phyloP scores from a whole-genome alignment of 2,797 vertebrate genomes.

The Myotis planiceps region DNA sequence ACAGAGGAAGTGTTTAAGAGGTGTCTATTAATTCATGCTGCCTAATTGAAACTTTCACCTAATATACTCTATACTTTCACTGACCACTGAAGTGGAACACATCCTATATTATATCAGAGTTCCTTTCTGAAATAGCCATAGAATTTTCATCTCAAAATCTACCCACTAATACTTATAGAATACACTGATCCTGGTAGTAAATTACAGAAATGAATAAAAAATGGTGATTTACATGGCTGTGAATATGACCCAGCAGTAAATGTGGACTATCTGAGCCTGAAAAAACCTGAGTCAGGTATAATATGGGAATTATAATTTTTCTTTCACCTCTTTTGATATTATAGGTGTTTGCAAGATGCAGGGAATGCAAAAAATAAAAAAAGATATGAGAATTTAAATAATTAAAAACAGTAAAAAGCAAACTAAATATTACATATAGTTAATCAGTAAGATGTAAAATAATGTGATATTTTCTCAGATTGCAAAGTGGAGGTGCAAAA shows the following conservation, averaged over 20 bases:
- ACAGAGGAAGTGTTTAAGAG: neutral
- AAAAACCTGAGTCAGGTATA: neutral
- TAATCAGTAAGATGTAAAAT: neutral
- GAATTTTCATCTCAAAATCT: neutral
- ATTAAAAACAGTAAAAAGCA: neutral
- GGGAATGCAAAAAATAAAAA: neutral
- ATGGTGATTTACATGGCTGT: neutral
- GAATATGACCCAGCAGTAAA: neutral
- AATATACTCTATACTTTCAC: neutral
- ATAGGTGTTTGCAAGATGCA: neutral
- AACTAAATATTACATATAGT: neutral
- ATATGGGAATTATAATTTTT: neutral
- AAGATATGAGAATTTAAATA: neutral
- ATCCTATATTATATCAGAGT: neutral
- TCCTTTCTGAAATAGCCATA: neutral
- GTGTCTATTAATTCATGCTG: neutral
- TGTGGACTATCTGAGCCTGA: neutral
- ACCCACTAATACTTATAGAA: neutral
- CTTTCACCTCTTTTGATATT: neutral
- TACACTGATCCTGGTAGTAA: neutral
- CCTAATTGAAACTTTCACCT: neutral
- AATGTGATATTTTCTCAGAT: neutral
- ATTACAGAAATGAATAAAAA: neutral
- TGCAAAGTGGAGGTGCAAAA: neutral
- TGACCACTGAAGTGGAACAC: neutral